Conservation (phyloP, 1,140 invertebrate genomes). For the Pantala flavescens region DNA sequence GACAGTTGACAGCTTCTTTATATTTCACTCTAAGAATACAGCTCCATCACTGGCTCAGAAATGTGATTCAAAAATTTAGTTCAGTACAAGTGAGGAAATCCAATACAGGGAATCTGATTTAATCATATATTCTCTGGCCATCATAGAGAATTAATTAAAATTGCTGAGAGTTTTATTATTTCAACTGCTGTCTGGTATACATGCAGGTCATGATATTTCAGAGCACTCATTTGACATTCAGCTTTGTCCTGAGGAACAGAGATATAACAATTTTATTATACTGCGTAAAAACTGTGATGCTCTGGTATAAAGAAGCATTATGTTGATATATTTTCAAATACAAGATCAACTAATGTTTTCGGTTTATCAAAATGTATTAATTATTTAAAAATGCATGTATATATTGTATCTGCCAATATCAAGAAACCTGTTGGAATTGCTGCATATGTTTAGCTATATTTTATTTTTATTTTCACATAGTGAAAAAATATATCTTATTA, state of each 20-base stretch:
- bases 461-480: background rate
- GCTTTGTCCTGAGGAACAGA: background rate
- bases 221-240: background rate
- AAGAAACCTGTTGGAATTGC: slow-evolving; percentile 3
- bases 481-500: too few species aligned
- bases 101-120: too few species aligned
- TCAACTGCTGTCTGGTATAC: slow-evolving; percentile 1
- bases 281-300: background rate
- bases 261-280: background rate
- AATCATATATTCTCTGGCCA: too few species aligned
- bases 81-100: too few species aligned
- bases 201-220: slow-evolving; percentile 1
- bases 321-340: background rate
- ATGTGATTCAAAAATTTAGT: too few species aligned
- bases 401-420: background rate
- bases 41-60: too few species aligned
- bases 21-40: background rate
- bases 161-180: background rate
- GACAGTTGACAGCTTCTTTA: background rate
- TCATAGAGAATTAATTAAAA: too few species aligned
- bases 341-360: background rate
- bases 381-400: background rate
- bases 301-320: background rate
- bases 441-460: background rate
- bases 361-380: background rate